Percentiles rank a stretch among this genome's conserved stretches.
Conservation (phyloP, 1,140 invertebrate genomes). For the Neoseiulus cucumeris region DNA sequence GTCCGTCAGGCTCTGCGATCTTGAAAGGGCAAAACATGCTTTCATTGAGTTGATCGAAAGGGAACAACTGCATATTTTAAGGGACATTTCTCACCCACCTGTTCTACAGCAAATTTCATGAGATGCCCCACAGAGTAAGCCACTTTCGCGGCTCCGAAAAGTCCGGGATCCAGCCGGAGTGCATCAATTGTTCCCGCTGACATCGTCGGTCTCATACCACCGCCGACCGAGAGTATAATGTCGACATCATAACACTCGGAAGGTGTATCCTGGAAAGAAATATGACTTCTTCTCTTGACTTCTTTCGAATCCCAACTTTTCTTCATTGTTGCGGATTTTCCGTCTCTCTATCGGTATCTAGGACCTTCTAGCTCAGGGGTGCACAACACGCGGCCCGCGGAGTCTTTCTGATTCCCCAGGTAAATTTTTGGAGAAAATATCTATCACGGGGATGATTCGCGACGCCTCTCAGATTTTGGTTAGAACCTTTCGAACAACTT, state of each 20-base stretch:
- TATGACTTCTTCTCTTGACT: neutral
- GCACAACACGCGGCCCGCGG: too few relatives aligned
- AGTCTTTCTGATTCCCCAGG: too few relatives aligned
- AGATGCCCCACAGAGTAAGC: conserved; percentile 8
- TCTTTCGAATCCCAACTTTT: too few relatives aligned
- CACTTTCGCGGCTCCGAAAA: neutral
- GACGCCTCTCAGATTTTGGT: too few relatives aligned
- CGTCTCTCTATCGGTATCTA: too few relatives aligned
- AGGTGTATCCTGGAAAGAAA: neutral
- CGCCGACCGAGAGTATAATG: neutral
- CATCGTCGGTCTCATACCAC: neutral
- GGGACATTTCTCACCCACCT: neutral
- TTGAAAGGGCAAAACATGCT: neutral
- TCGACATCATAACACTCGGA: neutral
- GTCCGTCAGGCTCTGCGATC: neutral
- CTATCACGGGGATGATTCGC: too few relatives aligned
- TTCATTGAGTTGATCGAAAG: neutral
- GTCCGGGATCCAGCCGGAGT: neutral
- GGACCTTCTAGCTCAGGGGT: too few relatives aligned
- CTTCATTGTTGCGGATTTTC: too few relatives aligned
- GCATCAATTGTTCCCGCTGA: neutral
- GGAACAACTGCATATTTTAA: neutral
- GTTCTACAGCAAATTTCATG: neutral
- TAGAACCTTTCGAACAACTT: too few relatives aligned
- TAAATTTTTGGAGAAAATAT: too few relatives aligned